A percentile compares a stretch with the other conserved stretches of the same genome.
Conservation (phyloP, 2,797 vertebrate genomes). For the Chanos chanos region DNA sequence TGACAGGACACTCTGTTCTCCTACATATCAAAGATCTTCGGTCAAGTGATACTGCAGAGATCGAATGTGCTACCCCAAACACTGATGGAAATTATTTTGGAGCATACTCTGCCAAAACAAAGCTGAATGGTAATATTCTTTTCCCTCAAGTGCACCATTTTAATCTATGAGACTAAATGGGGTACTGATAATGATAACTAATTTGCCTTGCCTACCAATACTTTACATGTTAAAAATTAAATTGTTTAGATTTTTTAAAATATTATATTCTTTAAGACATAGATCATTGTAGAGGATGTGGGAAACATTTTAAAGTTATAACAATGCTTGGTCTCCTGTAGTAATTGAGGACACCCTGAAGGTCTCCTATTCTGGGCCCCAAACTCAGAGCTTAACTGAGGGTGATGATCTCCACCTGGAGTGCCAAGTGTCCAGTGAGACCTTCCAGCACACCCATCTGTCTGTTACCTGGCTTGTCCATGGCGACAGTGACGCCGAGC, state of each 20-base stretch:
- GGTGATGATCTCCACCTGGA: conserved; percentile 72
- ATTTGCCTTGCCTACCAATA: background rate
- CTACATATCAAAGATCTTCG: conserved; percentile 57
- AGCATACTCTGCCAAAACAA: conserved; percentile 51
- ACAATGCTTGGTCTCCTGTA: conserved; percentile 40
- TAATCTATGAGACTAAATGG: no score
- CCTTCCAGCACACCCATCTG: conserved; percentile 86
- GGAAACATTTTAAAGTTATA: no score
- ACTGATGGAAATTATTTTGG: background rate
- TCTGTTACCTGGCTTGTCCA: conserved; percentile 80
- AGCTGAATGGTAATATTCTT: conserved; percentile 61
- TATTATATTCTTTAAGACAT: no score
- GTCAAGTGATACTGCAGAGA: conserved; percentile 60
- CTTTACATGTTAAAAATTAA: background rate
- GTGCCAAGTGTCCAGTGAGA: conserved; percentile 79
- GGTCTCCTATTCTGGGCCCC: conserved; percentile 56
- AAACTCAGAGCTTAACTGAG: conserved; percentile 54
- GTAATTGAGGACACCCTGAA: conserved; percentile 83
- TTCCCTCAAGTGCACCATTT: background rate
- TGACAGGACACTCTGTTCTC: conserved; percentile 51
- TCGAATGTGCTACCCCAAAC: conserved; percentile 60
- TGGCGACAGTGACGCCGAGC: conserved; percentile 35
- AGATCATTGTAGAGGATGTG: no score
- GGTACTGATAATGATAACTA: background rate
- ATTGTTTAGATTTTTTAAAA: no score